A percentile compares a stretch with the other conserved stretches of the same genome.
These are phyloP conservation scores for Leptinotarsa texana DNA, from an alignment of 1,140 invertebrate species.

Conservation along the genomic window DNA sequence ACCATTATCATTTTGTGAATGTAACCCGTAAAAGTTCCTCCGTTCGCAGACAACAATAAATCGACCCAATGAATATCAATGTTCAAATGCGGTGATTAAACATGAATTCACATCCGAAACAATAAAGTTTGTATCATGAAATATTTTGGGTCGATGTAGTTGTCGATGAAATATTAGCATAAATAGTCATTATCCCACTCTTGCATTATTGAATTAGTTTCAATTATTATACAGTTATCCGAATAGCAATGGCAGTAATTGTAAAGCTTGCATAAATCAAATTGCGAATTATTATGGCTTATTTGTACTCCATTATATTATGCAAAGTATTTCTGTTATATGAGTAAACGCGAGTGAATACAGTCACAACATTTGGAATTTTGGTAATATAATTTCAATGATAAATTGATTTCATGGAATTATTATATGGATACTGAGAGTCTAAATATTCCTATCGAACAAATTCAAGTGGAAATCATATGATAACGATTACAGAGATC, in stretches of 20 bases:
- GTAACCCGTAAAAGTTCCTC: neutral
- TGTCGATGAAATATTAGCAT: neutral
- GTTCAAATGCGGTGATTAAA: neutral
- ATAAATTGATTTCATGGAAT: too few relatives aligned
- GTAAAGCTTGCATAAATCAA: neutral
- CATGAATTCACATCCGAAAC: neutral
- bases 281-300: too few relatives aligned
- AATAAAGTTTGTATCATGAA: neutral
- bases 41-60: neutral
- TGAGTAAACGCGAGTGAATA: too few relatives aligned
- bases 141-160: neutral
- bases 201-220: slow-evolving; percentile 1
- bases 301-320: too few relatives aligned
- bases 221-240: neutral
- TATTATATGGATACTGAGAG: too few relatives aligned
- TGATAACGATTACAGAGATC: too few relatives aligned
- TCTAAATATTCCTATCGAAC: too few relatives aligned
- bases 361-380: too few relatives aligned
- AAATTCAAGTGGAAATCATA: too few relatives aligned
- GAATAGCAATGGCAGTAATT: slow-evolving; percentile 2
- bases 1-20: too few relatives aligned
- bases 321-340: too few relatives aligned
- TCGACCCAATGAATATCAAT: neutral
- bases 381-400: too few relatives aligned
- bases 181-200: neutral